Conservation (phyloP, 2,888 invertebrate genomes). For the Palloptera scutellata region DNA sequence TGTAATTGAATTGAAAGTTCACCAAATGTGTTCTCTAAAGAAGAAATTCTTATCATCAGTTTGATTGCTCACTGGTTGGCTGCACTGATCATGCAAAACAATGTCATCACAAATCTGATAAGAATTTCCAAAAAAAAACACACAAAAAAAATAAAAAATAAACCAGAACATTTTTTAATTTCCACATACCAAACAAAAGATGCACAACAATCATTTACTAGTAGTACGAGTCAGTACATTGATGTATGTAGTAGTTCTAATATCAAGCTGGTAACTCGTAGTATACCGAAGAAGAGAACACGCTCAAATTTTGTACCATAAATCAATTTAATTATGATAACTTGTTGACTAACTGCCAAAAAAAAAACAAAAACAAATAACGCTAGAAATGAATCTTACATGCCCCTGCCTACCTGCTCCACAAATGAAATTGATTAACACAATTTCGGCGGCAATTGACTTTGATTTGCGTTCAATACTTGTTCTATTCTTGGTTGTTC, state of each 20-base stretch:
- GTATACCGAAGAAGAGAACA: not conserved
- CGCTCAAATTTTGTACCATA: not conserved
- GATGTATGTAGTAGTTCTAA: not conserved
- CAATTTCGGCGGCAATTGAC: constrained; percentile 16
- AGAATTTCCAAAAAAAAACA: not conserved
- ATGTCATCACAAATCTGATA: constrained; percentile 22
- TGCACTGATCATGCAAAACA: constrained; percentile 12
- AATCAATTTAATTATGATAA: constrained; percentile 39
- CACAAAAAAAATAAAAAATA: not conserved
- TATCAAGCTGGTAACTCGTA: not conserved
- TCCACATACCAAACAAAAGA: not conserved
- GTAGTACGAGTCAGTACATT: not conserved
- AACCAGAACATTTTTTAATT: constrained; percentile 21
- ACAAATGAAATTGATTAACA: not conserved
- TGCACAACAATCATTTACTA: not conserved
- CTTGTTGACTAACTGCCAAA: constrained; percentile 19
- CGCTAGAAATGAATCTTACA: not conserved
- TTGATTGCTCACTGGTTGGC: not conserved
- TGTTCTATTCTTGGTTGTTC: not conserved
- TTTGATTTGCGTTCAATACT: constrained; percentile 8
- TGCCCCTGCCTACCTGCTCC: not conserved
- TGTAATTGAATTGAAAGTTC: constrained; percentile 52
- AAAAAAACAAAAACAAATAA: not conserved
- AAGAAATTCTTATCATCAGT: not conserved
- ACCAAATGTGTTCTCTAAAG: not conserved